phyloP scores from a whole-genome alignment of 2,888 invertebrate genomes.

The Eupithecia abbreviata region DNA sequence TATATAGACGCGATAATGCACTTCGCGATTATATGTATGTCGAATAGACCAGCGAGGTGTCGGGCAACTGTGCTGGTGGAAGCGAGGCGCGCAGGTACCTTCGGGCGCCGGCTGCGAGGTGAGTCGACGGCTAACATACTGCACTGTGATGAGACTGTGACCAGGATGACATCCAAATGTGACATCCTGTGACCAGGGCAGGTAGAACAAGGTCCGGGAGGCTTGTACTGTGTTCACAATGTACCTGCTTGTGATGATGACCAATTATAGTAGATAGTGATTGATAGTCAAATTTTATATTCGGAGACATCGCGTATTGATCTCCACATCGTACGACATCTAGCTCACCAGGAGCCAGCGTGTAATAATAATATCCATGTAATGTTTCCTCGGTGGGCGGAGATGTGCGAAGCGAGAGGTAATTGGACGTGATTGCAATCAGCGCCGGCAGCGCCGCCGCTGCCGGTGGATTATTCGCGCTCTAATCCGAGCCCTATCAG shows the following conservation, averaged over 20 bases:
- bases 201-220: not conserved
- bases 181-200: not conserved
- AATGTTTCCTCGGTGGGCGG: not conserved
- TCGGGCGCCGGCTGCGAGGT: not conserved
- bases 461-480: not conserved
- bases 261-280: too few relatives aligned
- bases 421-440: conserved; percentile 9
- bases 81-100: not conserved
- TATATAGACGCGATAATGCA: not conserved
- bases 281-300: not conserved
- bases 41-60: not conserved
- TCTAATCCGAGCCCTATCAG: not conserved
- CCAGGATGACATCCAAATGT: too few relatives aligned
- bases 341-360: not conserved
- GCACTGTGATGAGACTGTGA: too few relatives aligned
- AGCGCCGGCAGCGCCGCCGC: not conserved
- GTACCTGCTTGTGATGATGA: not conserved
- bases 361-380: not conserved
- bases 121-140: not conserved
- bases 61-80: not conserved
- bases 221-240: not conserved
- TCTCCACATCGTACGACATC: not conserved
- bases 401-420: not conserved
- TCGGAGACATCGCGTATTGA: not conserved
- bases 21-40: not conserved